phyloP scores from a whole-genome alignment of 2,797 vertebrate species.

The Danio aesculapii region DNA sequence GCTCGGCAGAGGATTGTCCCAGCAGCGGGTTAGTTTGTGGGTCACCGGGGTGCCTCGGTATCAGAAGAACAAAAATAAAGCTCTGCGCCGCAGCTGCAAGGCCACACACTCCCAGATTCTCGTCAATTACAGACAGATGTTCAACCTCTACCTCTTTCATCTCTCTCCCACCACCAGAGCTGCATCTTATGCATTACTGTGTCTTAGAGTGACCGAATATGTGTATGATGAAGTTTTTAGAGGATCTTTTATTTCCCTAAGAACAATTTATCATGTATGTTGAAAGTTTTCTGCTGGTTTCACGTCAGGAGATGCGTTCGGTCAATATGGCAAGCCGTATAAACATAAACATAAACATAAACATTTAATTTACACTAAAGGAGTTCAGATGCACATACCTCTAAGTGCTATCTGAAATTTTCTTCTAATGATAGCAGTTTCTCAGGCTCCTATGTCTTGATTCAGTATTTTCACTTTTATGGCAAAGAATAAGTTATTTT shows the following conservation, averaged over 20 bases:
- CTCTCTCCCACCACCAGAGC: conserved; percentile 35
- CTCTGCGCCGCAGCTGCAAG: conserved; percentile 59
- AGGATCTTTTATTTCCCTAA: background rate
- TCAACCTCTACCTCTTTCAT: conserved; percentile 51
- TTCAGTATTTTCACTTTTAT: no score
- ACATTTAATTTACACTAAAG: no score
- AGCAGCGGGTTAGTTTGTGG: conserved; percentile 38
- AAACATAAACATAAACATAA: no score
- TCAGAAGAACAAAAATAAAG: conserved; percentile 58
- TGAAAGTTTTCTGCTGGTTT: background rate
- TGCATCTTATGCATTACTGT: conserved; percentile 11
- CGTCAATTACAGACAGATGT: conserved; percentile 63
- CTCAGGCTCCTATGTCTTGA: no score
- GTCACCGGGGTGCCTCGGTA: conserved; percentile 53
- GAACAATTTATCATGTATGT: background rate
- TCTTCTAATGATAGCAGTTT: no score
- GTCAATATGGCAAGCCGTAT: no score
- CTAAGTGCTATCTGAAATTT: no score
- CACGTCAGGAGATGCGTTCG: background rate
- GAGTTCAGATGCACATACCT: no score
- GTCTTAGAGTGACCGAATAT: background rate
- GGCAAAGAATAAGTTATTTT: no score
- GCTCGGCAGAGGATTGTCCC: conserved; percentile 5
- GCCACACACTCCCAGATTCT: conserved; percentile 43
- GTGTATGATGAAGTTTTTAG: background rate